Evolutionary conservation across 2,888 invertebrate species (phyloP), one percentile per base, ranked within the genome.

Genomic region (Cyclophora albipunctata): DNA sequence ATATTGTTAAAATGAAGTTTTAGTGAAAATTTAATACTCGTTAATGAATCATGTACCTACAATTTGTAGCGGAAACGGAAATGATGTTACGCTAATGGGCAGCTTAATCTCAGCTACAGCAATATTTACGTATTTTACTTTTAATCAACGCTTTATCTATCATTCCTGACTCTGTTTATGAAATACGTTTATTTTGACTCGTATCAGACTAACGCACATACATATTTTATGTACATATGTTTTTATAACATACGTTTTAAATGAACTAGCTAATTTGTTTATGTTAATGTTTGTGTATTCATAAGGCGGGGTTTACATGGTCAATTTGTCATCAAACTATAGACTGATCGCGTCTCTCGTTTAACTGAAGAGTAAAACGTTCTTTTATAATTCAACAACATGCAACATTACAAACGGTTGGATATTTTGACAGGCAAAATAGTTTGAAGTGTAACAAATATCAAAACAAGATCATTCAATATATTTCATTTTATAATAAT

Each of bases 21-120:
- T 85, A 86, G 83, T 77, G 66, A 83, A 84, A 85, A 84, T 84
- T 85, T 85, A 86, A 85, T 81, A 83, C 73, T 81, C 84, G 84
- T 86, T 85, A 69, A 78, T 71, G 71, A 75, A 79, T 78, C 75
- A 66, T 76, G 68, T 79, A 73, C 72, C 69, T 75, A 75, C 70
- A 70, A 20, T 20, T 20, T 20, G 20, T 20, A 20, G 20, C 20
- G 20, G 20, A 20, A 20, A 20, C 20, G 20, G 69, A 67, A 37
- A 2, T 37, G 66, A 34, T 34, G 59, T 65, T 62, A 63, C 56
- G 62, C 61, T 61, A 60, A 37, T 33, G 34, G 43, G 59, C 58
- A 64, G 45, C 58, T 59, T 59, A 37, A 0, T 58, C 52, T 47
- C 50, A 52, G 60, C 59, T 59, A 53, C 59, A 60, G 71, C 64